Percentiles rank a stretch among this genome's conserved stretches.
phyloP scores from a whole-genome alignment of 1,140 invertebrate genomes.

The Scaptomyza hsui region DNA sequence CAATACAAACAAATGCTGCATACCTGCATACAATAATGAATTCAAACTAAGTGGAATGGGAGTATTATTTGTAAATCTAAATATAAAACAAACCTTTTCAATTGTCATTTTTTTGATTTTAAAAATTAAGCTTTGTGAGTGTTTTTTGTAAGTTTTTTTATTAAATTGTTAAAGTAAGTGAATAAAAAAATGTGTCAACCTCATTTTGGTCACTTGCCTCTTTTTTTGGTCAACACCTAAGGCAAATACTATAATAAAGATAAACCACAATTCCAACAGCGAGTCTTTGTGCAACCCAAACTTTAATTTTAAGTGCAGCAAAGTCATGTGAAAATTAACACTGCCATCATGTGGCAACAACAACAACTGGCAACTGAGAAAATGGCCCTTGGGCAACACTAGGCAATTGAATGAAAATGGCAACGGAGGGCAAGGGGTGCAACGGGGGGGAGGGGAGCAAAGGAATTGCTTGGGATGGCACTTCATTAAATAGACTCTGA shows the following conservation, averaged over 20 bases:
- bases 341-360: conserved; percentile 44
- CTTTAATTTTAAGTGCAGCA: conserved; percentile 18
- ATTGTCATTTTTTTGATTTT: no score
- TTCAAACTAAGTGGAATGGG: no score
- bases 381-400: conserved; percentile 29
- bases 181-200: no score
- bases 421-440: not conserved
- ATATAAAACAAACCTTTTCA: no score
- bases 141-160: no score
- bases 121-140: no score
- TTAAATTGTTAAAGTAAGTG: no score
- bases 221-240: conserved; percentile 11
- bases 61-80: no score
- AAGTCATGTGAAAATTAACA: conserved; percentile 75
- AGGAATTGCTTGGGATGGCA: conserved; percentile 55
- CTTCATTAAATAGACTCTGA: conserved; percentile 78
- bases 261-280: conserved; percentile 32
- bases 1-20: no score
- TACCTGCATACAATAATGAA: no score
- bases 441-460: no score
- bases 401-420: not conserved
- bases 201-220: no score
- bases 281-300: conserved; percentile 27
- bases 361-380: conserved; percentile 14
- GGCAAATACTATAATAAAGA: conserved; percentile 12